These are phyloP conservation scores for Copidosoma aretas DNA, from an alignment of 2,888 invertebrate species.

Conservation along the genomic window DNA sequence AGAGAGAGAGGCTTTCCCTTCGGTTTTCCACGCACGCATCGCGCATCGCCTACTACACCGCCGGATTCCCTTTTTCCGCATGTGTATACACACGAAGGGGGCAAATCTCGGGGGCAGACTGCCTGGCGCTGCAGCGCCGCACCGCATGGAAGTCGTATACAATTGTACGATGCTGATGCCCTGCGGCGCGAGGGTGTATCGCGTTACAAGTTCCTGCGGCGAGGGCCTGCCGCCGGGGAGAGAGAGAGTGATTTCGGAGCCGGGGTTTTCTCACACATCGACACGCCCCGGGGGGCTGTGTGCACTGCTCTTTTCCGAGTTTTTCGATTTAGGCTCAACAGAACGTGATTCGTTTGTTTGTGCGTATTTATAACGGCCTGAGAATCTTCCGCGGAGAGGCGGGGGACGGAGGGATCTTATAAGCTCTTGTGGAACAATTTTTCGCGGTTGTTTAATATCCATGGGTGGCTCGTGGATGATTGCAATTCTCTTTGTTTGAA, in stretches of 20 bases:
- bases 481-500: background rate
- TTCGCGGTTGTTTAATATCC: too few species aligned
- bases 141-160: slow-evolving; percentile 10
- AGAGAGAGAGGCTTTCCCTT: slow-evolving; percentile 15
- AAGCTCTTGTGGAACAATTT: too few species aligned
- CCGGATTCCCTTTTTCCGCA: too few species aligned
- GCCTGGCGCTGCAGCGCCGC: slow-evolving; percentile 49
- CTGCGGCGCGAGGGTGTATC: background rate
- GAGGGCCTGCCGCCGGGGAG: slow-evolving; percentile 17
- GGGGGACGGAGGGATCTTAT: too few species aligned
- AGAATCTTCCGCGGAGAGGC: background rate
- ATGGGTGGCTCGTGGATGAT: too few species aligned
- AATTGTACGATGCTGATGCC: background rate
- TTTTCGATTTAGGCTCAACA: background rate
- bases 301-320: background rate
- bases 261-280: slow-evolving; percentile 45
- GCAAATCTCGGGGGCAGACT: slow-evolving; percentile 44
- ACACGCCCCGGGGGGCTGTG: too few species aligned
- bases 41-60: too few species aligned
- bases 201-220: slow-evolving; percentile 20
- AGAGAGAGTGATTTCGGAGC: background rate
- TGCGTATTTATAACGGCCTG: background rate
- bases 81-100: too few species aligned
- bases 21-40: background rate
- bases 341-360: slow-evolving; percentile 2